Percentiles rank a stretch among this genome's conserved stretches.
Conservation (phyloP, 1,140 invertebrate species). For the Xylocopa sonorina region DNA sequence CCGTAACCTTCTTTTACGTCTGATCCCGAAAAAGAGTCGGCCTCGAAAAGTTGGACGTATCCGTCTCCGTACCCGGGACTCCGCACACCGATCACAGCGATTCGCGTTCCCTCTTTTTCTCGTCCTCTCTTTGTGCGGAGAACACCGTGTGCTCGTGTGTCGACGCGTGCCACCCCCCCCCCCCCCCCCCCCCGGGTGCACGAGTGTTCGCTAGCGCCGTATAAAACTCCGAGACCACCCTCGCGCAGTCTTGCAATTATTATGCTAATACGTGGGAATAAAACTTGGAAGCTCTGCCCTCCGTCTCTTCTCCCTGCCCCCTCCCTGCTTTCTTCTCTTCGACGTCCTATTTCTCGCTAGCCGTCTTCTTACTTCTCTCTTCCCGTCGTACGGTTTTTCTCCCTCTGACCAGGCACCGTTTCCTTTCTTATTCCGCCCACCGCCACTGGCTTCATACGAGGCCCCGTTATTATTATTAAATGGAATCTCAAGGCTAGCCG, state of each 20-base stretch:
- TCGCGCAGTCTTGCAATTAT: conserved; percentile 70
- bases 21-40: conserved; percentile 62
- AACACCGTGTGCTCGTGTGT: neutral
- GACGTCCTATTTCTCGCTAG: conserved; percentile 12
- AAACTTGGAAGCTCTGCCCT: conserved; percentile 49
- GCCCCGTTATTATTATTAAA: conserved; percentile 77
- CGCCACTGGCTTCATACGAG: conserved; percentile 4
- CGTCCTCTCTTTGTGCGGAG: neutral
- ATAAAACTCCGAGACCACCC: conserved; percentile 15
- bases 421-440: conserved; percentile 8
- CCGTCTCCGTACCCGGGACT: conserved; percentile 52
- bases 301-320: no score
- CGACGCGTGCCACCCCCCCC: neutral
- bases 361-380: neutral
- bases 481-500: conserved; percentile 75
- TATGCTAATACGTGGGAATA: conserved; percentile 75
- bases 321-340: neutral
- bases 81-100: conserved; percentile 37
- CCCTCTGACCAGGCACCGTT: conserved; percentile 9
- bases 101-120: conserved; percentile 7
- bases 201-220: conserved; percentile 21
- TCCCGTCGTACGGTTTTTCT: conserved; percentile 11
- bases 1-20: conserved; percentile 61
- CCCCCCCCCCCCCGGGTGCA: neutral
- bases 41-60: conserved; percentile 63